Base-by-base conservation (phyloP, 2,113 vertebrate species). In the Ammodytes marinus region DNA sequence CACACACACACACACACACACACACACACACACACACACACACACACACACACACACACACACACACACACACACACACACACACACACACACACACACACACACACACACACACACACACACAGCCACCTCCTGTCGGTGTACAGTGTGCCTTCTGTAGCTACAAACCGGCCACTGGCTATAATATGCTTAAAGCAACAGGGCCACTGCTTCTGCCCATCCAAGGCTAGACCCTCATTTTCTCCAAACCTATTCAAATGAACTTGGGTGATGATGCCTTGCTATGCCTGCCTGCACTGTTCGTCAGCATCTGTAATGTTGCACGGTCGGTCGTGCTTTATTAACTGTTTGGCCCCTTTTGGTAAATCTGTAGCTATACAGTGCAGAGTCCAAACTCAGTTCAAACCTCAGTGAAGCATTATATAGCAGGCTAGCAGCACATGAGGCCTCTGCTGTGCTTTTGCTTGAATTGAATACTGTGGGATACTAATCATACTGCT, bases 131-230 rank as follows among this genome's bases (percentile, higher is more conserved):
- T 66, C 12, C 53, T 68, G 69, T 60, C 39, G 0, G 1, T 19
- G 67, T 19, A 74, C 82, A 74, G 58, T 69, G n/a, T 19, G 46
- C 46, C 69, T 77, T 57, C 45, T 53, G 68, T 50, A 49, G 58
- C 19, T 63, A 14, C 8, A 43, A 55, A 35, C 42, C 4, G 43
- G n/a, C 58, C 15, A 53, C 67, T 39, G 27, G 27, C 27, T 27
- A 27, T 27, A 27, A 27, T 27, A 1, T 52, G 45, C 59, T 59
- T 45, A 49, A 75, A 57, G 47, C 49, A 13, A 86, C 79, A 82
- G 14, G 10, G 27, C 27, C 27, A 27, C 42, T 40, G 5, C 17
- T n/a, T 11, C 11, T 15, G 37, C 49, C 14, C 45, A 9, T 10
- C 37, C 27, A 27, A 11, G 11, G 50, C 35, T 42, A 3, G 13